Conservation (phyloP, 2,888 invertebrate genomes). For the Drosophila falleni region DNA sequence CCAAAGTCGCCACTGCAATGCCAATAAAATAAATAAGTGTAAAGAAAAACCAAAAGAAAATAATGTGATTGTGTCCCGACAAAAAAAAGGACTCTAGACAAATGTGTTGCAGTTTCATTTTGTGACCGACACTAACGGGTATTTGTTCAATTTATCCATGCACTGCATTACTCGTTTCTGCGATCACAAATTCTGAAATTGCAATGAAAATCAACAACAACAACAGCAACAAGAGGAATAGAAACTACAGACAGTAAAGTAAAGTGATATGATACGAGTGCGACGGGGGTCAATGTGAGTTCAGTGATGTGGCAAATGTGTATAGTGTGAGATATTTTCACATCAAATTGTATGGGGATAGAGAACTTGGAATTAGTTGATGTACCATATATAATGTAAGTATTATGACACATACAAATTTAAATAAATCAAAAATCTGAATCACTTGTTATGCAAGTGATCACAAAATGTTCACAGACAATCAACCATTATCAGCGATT, state of each 20-base stretch:
- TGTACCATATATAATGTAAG: constrained; percentile 10
- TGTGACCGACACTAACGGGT: constrained; percentile 86
- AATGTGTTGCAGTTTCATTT: constrained; percentile 85
- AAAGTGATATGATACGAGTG: constrained; percentile 10
- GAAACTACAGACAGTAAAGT: constrained; percentile 3
- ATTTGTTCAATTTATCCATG: constrained; percentile 48
- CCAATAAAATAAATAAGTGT: not conserved
- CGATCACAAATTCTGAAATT: constrained; percentile 86
- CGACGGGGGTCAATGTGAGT: constrained; percentile 28
- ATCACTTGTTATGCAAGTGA: constrained; percentile 2
- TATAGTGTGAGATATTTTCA: constrained; percentile 43
- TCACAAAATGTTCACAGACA: constrained; percentile 2
- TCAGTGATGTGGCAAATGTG: constrained; percentile 50
- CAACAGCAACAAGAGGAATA: not conserved
- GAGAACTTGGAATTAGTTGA: constrained; percentile 4
- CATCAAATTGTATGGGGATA: constrained; percentile 1
- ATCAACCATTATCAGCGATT: constrained; percentile 7
- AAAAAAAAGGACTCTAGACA: not conserved
- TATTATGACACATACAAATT: constrained; percentile 1
- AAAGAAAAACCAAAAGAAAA: not conserved
- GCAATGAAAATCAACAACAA: constrained; percentile 72
- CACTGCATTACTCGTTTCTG: constrained; percentile 84
- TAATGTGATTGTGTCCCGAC: not conserved
- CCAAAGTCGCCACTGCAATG: constrained; percentile 24
- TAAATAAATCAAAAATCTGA: not conserved